Evolutionary conservation across 2,888 invertebrate genomes (phyloP).

Genomic region (Anarsia innoxiella): DNA sequence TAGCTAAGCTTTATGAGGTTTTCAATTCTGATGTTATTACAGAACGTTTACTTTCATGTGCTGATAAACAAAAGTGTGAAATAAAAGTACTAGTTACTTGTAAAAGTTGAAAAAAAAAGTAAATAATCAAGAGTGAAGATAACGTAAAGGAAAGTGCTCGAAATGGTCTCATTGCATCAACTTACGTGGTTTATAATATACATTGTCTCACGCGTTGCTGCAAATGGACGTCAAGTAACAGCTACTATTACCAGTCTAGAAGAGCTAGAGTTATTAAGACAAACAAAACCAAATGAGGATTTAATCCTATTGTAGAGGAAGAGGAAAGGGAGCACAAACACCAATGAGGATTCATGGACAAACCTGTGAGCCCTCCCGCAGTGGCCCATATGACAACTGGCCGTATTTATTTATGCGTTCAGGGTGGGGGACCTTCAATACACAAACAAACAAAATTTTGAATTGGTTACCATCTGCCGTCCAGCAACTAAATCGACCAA

Average conservation of each 20-base stretch:
- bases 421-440: constrained; percentile 80
- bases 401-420: constrained; percentile 76
- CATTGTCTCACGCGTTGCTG: constrained; percentile 38
- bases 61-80: constrained; percentile 66
- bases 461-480: constrained; percentile 45
- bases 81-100: constrained; percentile 35
- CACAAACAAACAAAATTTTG: constrained; percentile 72
- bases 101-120: too few species aligned
- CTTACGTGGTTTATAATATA: constrained; percentile 25
- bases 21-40: constrained; percentile 25
- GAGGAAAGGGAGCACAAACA: constrained; percentile 68
- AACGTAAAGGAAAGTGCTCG: constrained; percentile 46
- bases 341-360: constrained; percentile 71
- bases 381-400: constrained; percentile 80
- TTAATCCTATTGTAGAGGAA: constrained; percentile 46
- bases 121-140: too few species aligned
- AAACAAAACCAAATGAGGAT: constrained; percentile 29
- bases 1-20: constrained; percentile 33
- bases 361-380: constrained; percentile 81
- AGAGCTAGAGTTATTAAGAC: constrained; percentile 30
- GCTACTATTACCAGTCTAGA: constrained; percentile 33
- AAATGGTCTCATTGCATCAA: constrained; percentile 49
- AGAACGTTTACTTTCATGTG: constrained; percentile 67
- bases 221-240: constrained; percentile 36
- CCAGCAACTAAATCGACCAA: constrained; percentile 35